Evolutionary conservation across 1,140 invertebrate genomes (phyloP).

Genomic region (Chironomus striatipennis): DNA sequence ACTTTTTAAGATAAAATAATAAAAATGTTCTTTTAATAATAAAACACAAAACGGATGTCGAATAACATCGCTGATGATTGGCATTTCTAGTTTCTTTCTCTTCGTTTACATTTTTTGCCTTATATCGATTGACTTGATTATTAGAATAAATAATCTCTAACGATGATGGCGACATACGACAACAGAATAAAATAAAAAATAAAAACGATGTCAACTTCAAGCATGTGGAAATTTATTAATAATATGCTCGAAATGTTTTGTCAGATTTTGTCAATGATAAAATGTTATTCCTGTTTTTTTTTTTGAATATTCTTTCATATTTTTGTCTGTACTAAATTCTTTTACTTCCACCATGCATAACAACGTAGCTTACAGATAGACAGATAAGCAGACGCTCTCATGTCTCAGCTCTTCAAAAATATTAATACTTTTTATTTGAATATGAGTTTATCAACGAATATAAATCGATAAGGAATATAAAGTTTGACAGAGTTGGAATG

Average conservation of each 20-base stretch:
- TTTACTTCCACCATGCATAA: too few relatives aligned
- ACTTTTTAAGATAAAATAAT: too few relatives aligned
- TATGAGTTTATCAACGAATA: neutral
- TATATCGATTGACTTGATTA: neutral
- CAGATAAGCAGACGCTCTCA: too few relatives aligned
- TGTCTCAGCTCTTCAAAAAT: too few relatives aligned
- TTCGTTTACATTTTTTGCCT: too few relatives aligned
- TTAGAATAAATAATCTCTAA: neutral
- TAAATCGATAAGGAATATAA: neutral
- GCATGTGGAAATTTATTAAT: constrained; percentile 3
- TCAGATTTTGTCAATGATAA: constrained; percentile 14
- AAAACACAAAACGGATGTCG: constrained; percentile 4
- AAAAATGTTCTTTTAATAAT: neutral
- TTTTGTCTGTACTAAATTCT: too few relatives aligned
- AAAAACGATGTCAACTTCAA: constrained; percentile 8
- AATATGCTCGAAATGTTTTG: constrained; percentile 13
- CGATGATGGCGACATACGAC: neutral
- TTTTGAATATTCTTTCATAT: neutral
- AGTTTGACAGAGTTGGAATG: too few relatives aligned
- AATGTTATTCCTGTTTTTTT: neutral
- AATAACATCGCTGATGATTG: constrained; percentile 8
- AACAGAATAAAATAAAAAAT: neutral
- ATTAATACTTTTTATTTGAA: neutral
- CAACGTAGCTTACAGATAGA: too few relatives aligned
- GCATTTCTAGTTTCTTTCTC: neutral